Conservation (phyloP, 2,113 vertebrate species). For the Odocoileus virginianus region DNA sequence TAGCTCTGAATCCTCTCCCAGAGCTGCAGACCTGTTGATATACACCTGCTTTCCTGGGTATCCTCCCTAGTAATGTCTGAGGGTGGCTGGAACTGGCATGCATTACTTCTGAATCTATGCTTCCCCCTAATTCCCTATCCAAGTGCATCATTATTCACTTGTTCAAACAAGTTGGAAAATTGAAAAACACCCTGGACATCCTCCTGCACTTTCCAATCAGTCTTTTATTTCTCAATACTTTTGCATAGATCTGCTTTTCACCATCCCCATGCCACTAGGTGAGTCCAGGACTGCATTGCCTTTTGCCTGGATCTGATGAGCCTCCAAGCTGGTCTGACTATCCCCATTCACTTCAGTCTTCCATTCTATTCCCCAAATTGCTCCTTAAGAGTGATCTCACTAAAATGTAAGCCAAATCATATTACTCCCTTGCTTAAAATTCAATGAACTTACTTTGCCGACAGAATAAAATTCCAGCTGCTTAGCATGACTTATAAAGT, state of each 20-base stretch:
- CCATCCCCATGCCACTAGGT: background rate
- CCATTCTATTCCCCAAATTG: background rate
- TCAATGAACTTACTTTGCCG: slow-evolving; percentile 22
- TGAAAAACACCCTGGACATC: background rate
- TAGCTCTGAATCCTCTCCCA: background rate
- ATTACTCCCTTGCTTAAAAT: slow-evolving; percentile 33
- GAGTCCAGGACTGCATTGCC: background rate
- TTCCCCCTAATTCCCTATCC: background rate
- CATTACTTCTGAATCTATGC: background rate
- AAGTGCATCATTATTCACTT: background rate
- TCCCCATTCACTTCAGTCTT: background rate
- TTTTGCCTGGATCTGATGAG: background rate
- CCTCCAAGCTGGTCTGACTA: background rate
- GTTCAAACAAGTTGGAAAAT: background rate
- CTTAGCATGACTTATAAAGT: slow-evolving; percentile 6
- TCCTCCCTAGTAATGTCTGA: background rate
- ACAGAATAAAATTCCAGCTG: slow-evolving; percentile 26
- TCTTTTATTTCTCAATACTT: background rate
- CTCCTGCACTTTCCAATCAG: background rate
- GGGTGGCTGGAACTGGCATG: background rate
- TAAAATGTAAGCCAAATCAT: slow-evolving; percentile 23
- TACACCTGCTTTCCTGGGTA: background rate
- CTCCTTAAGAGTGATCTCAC: background rate
- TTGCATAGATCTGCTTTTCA: background rate
- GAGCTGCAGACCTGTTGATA: background rate